Base-by-base conservation (phyloP, 2,113 vertebrate species). In the Alexandromys fortis region DNA sequence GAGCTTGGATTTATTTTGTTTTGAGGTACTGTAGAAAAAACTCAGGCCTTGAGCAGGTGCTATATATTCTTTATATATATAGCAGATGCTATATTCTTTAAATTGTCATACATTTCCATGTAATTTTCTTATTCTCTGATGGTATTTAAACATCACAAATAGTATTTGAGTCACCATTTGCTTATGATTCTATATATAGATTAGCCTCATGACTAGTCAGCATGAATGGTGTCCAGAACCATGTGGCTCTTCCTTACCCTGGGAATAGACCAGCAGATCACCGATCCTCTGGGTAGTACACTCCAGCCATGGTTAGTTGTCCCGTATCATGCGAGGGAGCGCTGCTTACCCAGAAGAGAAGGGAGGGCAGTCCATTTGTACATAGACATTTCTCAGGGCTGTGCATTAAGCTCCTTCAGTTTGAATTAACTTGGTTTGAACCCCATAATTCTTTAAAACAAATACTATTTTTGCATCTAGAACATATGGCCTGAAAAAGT, bases 111-210 rank as follows among this genome's bases (percentile, higher is more conserved):
- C 5, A 94, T 90, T 97, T 91, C 93, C 19, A 52, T 86, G 17
- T 94, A 87, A 58, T 89, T 94, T 96, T 90, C 87, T 91, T 72
- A 77, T 58, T 76, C 28, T 93, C 0, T 83, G 42, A 72, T 96
- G 52, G 90, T 88, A 78, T 24, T 90, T 87, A 95, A 95, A 95
- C 63, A 97, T 89, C 88, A 45, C 77, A 96, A 97, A 97, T 96
- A 92, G 86, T 95, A 45, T 95, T 97, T 96, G 96, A 97, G 76
- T 97, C 94, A 97, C 63, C 61, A 70, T 96, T 97, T 97, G 86
- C 86, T 96, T 96, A 91, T 96, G 90, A 96, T 65, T 96, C 97
- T 97, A 91, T 97, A 95, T 97, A 97, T 97, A 97, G 91, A 95
- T 92, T 88, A 96, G 68, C 65, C 94, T 97, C 28, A 65, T 93